Base-by-base conservation (phyloP, 1,140 invertebrate species). In the Parasteatoda tepidariorum region DNA sequence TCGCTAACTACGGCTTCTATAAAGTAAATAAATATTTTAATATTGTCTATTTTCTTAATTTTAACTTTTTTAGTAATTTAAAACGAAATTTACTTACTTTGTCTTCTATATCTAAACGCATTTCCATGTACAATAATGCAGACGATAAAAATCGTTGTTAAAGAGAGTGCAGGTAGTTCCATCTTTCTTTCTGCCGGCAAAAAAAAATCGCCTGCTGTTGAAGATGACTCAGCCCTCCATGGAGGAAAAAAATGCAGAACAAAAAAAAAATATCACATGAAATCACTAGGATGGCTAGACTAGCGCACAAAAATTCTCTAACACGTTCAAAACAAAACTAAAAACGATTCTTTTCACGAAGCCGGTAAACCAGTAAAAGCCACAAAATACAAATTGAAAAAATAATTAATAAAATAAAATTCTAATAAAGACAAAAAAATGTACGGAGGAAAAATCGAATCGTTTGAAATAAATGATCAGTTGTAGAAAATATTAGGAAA, bases 101-200 rank as follows among this genome's bases (percentile, higher is more conserved):
- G 74, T 18, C 74, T 62, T 22, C n/a, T 38, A 22, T 38, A 31
- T 26, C 74, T 76, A 38, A 48, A 34, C 5, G 54, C n/a, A 13
- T 34, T 64, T 3, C 74, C 74, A 18, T 66, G 31, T 6, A 64
- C 74, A 15, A 76, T 38, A 31, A 26, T 48, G 33, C 59, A 76
- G 34, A 64, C 34, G 38, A 64, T 24, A 54, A 76, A 41, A n/a
- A 76, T 41, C 31, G 61, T 30, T 22, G 61, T 64, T 7, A 66
- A 31, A 41, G 26, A 34, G 26, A 30, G 55, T 0, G 33, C 22
- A 26, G 59, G 41, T 54, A 54, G 24, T 30, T 76, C 74, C 74
- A 76, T 76, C n/a, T 30, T 66, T 59, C 55, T 54, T 0, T 31
- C 33, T 74, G 11, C 74, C 48, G 74, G 66, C 59, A 57, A 75